phyloP scores from a whole-genome alignment of 2,888 invertebrate genomes.

The Sarcophaga rosellei region DNA sequence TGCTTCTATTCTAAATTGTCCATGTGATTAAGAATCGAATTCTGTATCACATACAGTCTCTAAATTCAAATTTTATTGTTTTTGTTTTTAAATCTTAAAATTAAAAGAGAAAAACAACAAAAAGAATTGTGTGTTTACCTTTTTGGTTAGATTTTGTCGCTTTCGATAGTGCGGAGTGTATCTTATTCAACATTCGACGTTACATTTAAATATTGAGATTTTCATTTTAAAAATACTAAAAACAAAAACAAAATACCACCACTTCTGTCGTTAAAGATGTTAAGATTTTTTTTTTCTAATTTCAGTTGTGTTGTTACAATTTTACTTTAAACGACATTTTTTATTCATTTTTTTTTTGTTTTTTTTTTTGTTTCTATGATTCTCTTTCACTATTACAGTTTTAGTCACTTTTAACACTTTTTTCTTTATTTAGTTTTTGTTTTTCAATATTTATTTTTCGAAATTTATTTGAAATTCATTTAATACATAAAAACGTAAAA shows the following conservation, averaged over 20 bases:
- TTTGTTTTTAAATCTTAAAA: not conserved
- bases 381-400: slow-evolving; percentile 30
- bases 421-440: not conserved
- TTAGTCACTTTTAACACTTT: not conserved
- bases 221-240: slow-evolving; percentile 12
- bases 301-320: slow-evolving; percentile 22
- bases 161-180: slow-evolving; percentile 8
- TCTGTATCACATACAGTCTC: not conserved
- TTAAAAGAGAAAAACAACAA: not conserved
- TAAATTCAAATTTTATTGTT: slow-evolving; percentile 4
- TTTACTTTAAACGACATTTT: slow-evolving; percentile 4
- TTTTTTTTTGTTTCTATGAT: not conserved
- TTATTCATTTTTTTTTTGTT: slow-evolving; percentile 14
- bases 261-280: no score
- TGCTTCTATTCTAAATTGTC: slow-evolving; percentile 2
- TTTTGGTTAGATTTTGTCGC: slow-evolving; percentile 40
- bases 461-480: slow-evolving; percentile 55
- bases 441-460: slow-evolving; percentile 61
- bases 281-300: not conserved
- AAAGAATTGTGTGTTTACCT: slow-evolving; percentile 60
- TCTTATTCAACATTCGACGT: slow-evolving; percentile 48
- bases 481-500: slow-evolving; percentile 37
- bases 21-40: slow-evolving; percentile 21
- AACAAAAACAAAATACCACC: not conserved
- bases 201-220: slow-evolving; percentile 59